phyloP scores from a whole-genome alignment of 2,113 vertebrate species.

The Meleagris gallopavo region DNA sequence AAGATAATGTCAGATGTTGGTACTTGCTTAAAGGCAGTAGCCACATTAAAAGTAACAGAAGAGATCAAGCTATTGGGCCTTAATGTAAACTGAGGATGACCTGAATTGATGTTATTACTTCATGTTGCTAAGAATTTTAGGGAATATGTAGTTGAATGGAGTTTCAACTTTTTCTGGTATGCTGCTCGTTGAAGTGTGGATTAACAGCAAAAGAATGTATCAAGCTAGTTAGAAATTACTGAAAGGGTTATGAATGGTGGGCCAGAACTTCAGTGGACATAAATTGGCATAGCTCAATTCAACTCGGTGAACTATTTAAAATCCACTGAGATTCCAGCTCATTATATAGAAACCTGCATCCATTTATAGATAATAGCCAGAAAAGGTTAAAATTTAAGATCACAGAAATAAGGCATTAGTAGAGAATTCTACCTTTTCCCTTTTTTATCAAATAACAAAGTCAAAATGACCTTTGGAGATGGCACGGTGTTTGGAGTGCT shows the following conservation, averaged over 20 bases:
- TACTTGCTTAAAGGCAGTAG: neutral
- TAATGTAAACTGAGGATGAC: neutral
- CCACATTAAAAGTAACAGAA: neutral
- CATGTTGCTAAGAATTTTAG: neutral
- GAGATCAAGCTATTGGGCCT: neutral
- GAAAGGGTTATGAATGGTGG: neutral
- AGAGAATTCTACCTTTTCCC: neutral
- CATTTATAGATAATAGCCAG: neutral
- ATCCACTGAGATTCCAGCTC: constrained; percentile 39
- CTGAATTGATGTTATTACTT: neutral
- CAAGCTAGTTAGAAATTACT: constrained; percentile 12
- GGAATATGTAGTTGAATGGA: neutral
- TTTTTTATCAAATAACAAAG: neutral
- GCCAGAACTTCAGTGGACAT: neutral
- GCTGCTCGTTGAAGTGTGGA: constrained; percentile 17
- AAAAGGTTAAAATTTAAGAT: constrained; percentile 32
- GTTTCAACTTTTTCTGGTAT: neutral
- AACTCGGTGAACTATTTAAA: neutral
- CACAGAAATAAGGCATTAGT: neutral
- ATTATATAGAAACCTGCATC: constrained; percentile 20
- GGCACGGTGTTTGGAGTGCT: neutral
- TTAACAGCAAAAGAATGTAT: constrained; percentile 13
- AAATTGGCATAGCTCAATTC: constrained; percentile 21
- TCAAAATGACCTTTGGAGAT: constrained; percentile 37
- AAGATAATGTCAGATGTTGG: neutral